phyloP scores from a whole-genome alignment of 1,140 invertebrate genomes.

The Atopsyche davidsoni region DNA sequence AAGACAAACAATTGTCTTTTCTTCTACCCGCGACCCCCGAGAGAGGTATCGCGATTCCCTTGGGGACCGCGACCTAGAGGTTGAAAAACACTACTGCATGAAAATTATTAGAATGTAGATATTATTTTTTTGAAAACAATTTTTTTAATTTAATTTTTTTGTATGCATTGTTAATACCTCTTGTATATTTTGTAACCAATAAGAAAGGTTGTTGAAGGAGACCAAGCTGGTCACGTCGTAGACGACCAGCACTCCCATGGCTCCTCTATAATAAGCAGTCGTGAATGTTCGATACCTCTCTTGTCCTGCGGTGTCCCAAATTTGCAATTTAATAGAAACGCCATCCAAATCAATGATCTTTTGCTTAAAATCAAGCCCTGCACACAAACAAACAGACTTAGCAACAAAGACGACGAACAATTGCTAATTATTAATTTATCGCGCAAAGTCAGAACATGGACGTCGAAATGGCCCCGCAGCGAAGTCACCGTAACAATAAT shows the following conservation, averaged over 20 bases:
- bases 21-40: no score
- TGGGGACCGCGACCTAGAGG: no score
- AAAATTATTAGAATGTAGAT: no score
- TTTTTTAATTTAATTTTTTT: no score
- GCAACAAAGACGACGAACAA: no score
- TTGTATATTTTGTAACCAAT: conserved; percentile 82
- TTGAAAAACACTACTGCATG: no score
- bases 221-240: conserved; percentile 83
- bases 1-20: no score
- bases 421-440: no score
- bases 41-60: no score
- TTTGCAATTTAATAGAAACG: conserved; percentile 79
- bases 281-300: conserved; percentile 76
- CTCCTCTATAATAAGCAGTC: conserved; percentile 80
- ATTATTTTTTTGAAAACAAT: no score
- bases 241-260: conserved; percentile 82
- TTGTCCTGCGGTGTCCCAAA: conserved; percentile 75
- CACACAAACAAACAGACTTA: conserved; percentile 23
- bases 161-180: conserved; percentile 57
- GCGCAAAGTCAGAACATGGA: no score
- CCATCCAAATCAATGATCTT: conserved; percentile 83
- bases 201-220: conserved; percentile 79
- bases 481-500: background rate
- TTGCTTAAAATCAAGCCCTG: conserved; percentile 88
- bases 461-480: no score